Evolutionary conservation across 2,888 invertebrate genomes (phyloP).

Genomic region (Coenonympha glycerion): DNA sequence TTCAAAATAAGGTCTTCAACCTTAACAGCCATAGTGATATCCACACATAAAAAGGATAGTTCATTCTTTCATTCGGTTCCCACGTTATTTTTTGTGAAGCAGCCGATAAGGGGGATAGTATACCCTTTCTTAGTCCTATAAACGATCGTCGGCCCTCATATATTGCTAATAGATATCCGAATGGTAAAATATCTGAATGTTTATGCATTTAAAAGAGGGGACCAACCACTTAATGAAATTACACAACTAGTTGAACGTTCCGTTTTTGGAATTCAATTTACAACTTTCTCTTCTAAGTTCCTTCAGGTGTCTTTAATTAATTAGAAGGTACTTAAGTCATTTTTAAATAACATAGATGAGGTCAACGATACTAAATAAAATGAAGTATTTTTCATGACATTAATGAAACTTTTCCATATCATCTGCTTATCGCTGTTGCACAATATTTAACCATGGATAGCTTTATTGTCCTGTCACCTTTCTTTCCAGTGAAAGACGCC

Average conservation of each 20-base stretch:
- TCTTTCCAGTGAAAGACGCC: too few species aligned
- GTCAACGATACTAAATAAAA: constrained; percentile 20
- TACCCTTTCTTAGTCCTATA: constrained; percentile 68
- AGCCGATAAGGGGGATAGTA: constrained; percentile 69
- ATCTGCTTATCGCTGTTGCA: constrained; percentile 18
- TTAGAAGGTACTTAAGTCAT: too few species aligned
- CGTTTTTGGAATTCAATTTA: constrained; percentile 33
- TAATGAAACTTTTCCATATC: constrained; percentile 17
- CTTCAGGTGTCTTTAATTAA: constrained; percentile 26
- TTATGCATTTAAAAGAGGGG: constrained; percentile 54
- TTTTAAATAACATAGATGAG: constrained; percentile 20
- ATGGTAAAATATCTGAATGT: constrained; percentile 52
- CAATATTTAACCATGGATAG: background rate
- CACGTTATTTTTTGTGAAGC: constrained; percentile 71
- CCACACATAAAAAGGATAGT: constrained; percentile 54
- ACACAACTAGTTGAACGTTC: constrained; percentile 29
- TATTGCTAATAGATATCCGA: constrained; percentile 71
- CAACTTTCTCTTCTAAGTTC: constrained; percentile 26
- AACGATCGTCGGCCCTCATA: constrained; percentile 66
- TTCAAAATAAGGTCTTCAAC: constrained; percentile 47
- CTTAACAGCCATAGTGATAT: constrained; percentile 53
- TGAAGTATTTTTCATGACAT: constrained; percentile 19
- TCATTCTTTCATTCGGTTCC: constrained; percentile 67
- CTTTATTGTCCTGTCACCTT: too few species aligned
- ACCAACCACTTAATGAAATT: constrained; percentile 42